A percentile compares a stretch with the other conserved stretches of the same genome.
phyloP scores from a whole-genome alignment of 2,888 invertebrate genomes.

The Leucania comma region DNA sequence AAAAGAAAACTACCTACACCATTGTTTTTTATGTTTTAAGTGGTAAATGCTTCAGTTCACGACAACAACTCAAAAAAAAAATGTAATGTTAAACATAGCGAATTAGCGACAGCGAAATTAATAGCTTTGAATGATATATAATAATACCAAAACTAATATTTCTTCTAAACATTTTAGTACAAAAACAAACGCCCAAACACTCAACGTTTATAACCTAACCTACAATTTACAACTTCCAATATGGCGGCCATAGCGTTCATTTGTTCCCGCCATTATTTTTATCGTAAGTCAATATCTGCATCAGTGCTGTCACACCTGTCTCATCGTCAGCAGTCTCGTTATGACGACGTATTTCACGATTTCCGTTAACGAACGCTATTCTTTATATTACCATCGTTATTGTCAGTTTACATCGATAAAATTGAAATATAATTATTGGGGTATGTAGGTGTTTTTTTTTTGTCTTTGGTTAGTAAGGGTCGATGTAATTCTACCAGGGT shows the following conservation, averaged over 20 bases:
- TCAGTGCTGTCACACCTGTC: constrained; percentile 52
- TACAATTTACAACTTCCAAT: constrained; percentile 39
- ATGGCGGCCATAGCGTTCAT: constrained; percentile 38
- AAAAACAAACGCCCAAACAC: no score
- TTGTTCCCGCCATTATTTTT: constrained; percentile 54
- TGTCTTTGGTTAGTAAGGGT: background rate
- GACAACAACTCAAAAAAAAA: no score
- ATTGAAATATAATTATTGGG: constrained; percentile 39
- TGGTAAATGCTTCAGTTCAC: no score
- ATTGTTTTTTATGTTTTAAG: no score
- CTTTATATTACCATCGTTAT: constrained; percentile 55
- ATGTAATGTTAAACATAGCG: no score
- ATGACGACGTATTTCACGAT: constrained; percentile 41
- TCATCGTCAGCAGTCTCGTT: constrained; percentile 43
- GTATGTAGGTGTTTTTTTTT: constrained; percentile 5
- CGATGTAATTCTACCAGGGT: background rate
- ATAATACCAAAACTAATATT: no score
- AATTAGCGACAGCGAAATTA: no score
- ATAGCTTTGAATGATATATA: no score
- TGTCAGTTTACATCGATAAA: constrained; percentile 34
- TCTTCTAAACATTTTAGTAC: no score
- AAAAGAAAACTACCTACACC: no score
- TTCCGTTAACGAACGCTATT: constrained; percentile 51
- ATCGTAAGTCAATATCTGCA: constrained; percentile 51
- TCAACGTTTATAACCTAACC: no score